These are phyloP conservation scores for Equus quagga DNA, from an alignment of 2,113 vertebrate species.

Conservation along the genomic window DNA sequence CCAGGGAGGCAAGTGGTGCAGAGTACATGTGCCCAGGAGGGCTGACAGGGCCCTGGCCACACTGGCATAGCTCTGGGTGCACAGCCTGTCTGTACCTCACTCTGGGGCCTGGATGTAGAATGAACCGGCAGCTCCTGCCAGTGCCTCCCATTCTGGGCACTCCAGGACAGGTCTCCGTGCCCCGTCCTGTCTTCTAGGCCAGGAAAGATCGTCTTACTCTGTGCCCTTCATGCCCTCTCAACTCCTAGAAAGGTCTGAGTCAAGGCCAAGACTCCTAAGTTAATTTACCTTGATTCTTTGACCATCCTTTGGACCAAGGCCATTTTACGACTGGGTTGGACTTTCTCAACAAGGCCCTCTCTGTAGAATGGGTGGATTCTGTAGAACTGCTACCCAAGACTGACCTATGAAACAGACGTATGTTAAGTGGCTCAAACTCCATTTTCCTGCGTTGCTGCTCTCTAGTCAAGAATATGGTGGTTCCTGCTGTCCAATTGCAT, in stretches of 20 bases:
- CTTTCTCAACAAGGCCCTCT: not conserved
- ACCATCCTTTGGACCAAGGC: not conserved
- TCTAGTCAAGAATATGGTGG: not conserved
- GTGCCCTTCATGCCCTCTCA: not conserved
- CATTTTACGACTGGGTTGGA: not conserved
- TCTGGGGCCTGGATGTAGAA: not conserved
- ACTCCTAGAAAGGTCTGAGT: not conserved
- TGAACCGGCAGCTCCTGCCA: not conserved
- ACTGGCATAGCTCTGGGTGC: not conserved
- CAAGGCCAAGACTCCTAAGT: not conserved
- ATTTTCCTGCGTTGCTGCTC: not conserved
- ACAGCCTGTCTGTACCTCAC: not conserved
- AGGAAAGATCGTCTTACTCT: not conserved
- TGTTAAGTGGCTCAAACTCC: not conserved
- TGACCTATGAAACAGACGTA: not conserved
- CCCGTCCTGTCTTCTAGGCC: not conserved
- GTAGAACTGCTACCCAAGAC: not conserved
- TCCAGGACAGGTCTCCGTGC: not conserved
- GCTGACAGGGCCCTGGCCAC: not conserved
- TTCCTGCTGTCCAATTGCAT: not conserved
- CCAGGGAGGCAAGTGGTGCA: not conserved
- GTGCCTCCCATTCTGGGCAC: rapidly evolving
- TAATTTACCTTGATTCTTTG: not conserved
- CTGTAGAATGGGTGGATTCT: not conserved
- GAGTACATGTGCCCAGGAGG: rapidly evolving